These are phyloP conservation scores for Xiphorhynchus elegans DNA, from an alignment of 2,113 vertebrate species.

Conservation along the genomic window DNA sequence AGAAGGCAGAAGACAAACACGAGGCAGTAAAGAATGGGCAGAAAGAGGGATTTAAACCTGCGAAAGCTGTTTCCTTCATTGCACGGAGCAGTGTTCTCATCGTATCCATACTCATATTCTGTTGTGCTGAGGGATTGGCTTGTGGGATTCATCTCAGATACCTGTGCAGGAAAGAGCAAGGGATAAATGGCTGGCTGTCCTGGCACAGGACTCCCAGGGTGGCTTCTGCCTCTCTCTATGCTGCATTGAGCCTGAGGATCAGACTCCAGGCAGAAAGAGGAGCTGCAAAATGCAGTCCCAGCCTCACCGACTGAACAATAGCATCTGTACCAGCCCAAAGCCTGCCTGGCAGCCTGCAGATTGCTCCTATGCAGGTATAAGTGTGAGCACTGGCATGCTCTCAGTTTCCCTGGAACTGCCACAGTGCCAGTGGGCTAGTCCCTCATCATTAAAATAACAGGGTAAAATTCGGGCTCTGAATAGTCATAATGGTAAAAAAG, in stretches of 20 bases:
- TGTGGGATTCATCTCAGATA: constrained; percentile 36
- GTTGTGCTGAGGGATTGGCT: constrained; percentile 15
- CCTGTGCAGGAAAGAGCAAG: constrained; percentile 14
- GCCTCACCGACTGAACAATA: not conserved
- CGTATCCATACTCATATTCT: constrained; percentile 45
- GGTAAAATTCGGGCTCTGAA: not conserved
- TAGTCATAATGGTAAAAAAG: not conserved
- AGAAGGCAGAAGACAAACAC: constrained; percentile 83
- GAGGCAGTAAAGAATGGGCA: constrained; percentile 79
- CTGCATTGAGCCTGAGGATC: accelerated
- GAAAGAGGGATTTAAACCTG: constrained; percentile 66
- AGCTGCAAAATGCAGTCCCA: not conserved
- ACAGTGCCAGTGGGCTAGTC: not conserved
- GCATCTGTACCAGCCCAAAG: not conserved
- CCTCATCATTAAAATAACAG: not conserved
- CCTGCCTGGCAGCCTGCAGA: not conserved
- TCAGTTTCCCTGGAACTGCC: accelerated
- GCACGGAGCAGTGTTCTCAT: constrained; percentile 59
- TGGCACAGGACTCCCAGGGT: not conserved
- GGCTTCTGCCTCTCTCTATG: not conserved
- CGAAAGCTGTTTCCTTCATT: constrained; percentile 27
- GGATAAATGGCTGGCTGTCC: not conserved
- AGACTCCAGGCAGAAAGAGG: not conserved
- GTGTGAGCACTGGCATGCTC: not conserved
- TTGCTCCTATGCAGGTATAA: accelerated